Evolutionary conservation across 2,113 vertebrate genomes (phyloP).

Genomic region (Chrysochloris asiatica): DNA sequence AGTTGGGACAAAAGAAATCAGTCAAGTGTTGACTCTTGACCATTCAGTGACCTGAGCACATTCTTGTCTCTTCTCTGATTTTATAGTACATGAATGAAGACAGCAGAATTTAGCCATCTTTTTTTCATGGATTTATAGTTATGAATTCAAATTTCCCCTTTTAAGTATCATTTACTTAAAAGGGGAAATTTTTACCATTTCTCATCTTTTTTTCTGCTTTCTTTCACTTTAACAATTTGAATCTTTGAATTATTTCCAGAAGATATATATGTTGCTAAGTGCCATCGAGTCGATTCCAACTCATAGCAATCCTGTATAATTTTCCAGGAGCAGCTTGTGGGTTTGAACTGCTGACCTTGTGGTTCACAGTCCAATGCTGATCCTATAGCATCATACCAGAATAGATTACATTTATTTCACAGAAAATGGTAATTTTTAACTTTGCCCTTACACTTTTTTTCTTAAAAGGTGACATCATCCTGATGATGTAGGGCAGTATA

Average conservation of each 20-base stretch:
- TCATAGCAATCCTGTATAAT: too few species aligned
- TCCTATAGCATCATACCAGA: too few species aligned
- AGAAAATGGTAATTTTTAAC: slow-evolving; percentile 69
- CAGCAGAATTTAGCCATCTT: not conserved
- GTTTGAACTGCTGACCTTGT: too few species aligned
- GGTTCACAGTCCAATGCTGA: too few species aligned
- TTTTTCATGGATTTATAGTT: slow-evolving; percentile 10
- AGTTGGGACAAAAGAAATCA: slow-evolving; percentile 49
- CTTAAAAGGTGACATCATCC: not conserved
- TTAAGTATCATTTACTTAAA: slow-evolving; percentile 45
- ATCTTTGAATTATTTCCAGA: slow-evolving; percentile 31
- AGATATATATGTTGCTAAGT: too few species aligned
- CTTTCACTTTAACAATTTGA: slow-evolving; percentile 47
- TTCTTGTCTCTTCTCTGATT: slow-evolving; percentile 22
- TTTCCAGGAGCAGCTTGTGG: too few species aligned
- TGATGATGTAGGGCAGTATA: slow-evolving; percentile 46
- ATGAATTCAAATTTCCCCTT: not conserved
- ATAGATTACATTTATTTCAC: slow-evolving; percentile 9
- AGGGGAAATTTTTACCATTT: slow-evolving; percentile 1
- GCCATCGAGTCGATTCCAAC: too few species aligned
- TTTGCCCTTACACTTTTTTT: slow-evolving; percentile 51
- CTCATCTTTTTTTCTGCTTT: slow-evolving; percentile 17
- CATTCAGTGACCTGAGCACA: slow-evolving; percentile 7
- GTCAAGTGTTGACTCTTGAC: slow-evolving; percentile 31
- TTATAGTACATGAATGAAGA: not conserved